Base-by-base conservation (phyloP, 2,888 invertebrate genomes). In the Rhimphoctona megacephalus region DNA sequence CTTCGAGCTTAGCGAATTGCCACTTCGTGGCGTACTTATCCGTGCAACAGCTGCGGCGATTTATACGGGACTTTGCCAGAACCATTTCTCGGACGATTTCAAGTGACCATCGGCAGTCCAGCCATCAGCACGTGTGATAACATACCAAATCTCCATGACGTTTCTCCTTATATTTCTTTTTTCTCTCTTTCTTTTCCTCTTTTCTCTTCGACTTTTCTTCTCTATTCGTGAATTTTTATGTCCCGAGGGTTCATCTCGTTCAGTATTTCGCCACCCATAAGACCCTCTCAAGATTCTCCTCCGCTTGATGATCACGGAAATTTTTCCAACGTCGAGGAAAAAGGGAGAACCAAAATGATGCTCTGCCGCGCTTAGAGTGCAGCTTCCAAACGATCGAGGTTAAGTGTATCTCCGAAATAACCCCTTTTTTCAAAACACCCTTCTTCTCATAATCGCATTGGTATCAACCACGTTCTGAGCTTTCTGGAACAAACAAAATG, bases 371-470 rank as follows among this genome's bases (percentile, higher is more conserved):
- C 82, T 85, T 78, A 76, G 85, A 88, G 86, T 80, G 88, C 85
- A 82, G 84, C 89, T 89, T 54, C 46, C 82, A 54, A 66, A 67
- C 82, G 83, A 89, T 88, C 85, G 88, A 78, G 89, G 88, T 90
- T 88, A 89, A 89, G 89, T 87, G 87, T 72, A 79, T 80, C 79
- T 72, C 69, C 43, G 19, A 22, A 69, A 30, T 17, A 17, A 7
- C 14, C 30, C 61, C 61, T 25, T 61, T 61, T 61, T 61, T 61
- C 30, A 61, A 61, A 61, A 61, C 61, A 61, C 61, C 30, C 61
- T 61, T 17, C 61, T 30, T 17, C 30, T 30, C 61, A 30, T 61
- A 14, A 30, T 61, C 61, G 7, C 61, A 30, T 61, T 61, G 17
- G 17, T 61, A 61, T 61, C 61, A 61, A 61, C 61, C 61, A 14